Evolutionary conservation across 2,888 invertebrate genomes (phyloP).

Genomic region (Archips xylosteana): DNA sequence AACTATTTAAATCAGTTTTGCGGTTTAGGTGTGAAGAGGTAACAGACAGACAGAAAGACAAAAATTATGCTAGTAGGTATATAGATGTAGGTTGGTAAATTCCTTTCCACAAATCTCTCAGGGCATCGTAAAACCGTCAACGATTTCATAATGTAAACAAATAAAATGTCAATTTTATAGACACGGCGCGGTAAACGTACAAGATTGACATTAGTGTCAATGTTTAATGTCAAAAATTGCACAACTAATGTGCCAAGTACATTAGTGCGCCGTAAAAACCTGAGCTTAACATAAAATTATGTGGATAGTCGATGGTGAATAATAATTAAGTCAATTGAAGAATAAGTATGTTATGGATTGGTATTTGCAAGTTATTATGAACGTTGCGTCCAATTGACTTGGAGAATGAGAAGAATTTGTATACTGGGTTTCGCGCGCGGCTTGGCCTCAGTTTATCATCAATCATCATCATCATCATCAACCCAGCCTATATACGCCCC

Average conservation of each 20-base stretch:
- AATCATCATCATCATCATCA: no score
- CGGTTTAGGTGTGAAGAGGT: no score
- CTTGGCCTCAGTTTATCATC: no score
- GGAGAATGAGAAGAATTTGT: no score
- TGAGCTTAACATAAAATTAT: conserved; percentile 19
- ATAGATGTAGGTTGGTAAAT: no score
- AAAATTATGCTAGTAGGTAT: no score
- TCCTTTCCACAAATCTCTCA: conserved; percentile 10
- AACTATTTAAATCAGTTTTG: no score
- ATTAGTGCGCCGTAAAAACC: conserved; percentile 30
- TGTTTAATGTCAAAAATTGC: conserved; percentile 12
- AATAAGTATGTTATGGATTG: conserved; percentile 3
- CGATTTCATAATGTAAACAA: conserved; percentile 8
- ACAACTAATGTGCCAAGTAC: conserved; percentile 31
- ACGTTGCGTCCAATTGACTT: background rate
- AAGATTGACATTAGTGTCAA: background rate
- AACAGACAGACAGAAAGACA: no score
- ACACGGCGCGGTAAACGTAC: background rate
- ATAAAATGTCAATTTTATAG: conserved; percentile 11
- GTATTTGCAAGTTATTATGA: background rate
- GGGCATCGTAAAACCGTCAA: background rate
- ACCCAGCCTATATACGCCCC: no score
- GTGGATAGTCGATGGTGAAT: conserved; percentile 5
- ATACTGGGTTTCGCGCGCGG: no score
- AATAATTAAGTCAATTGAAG: conserved; percentile 19